Percentiles rank a stretch among this genome's conserved stretches.
Conservation (phyloP, 2,113 vertebrate species). For the Willisornis vidua region DNA sequence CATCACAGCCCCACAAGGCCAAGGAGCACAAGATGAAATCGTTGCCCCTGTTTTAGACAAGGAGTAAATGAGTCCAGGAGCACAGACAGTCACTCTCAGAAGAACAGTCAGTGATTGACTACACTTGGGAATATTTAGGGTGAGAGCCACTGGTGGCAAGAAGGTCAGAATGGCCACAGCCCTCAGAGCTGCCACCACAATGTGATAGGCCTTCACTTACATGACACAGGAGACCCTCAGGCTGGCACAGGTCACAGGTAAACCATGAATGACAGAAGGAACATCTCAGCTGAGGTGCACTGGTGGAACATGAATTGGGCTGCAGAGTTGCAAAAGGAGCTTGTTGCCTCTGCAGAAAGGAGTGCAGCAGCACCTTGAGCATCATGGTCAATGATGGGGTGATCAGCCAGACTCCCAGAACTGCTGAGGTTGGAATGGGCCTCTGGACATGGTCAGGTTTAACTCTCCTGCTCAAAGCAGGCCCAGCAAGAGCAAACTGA, state of each 20-base stretch:
- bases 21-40: neutral
- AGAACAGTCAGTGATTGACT: neutral
- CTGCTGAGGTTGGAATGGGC: neutral
- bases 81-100: neutral
- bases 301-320: neutral
- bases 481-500: neutral
- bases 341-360: neutral
- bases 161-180: neutral
- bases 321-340: neutral
- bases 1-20: neutral
- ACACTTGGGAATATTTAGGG: neutral
- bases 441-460: neutral
- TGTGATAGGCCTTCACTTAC: neutral
- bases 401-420: neutral
- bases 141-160: neutral
- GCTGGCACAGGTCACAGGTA: neutral
- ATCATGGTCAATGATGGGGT: neutral
- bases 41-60: neutral
- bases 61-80: neutral
- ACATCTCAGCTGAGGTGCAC: neutral
- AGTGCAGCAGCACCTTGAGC: neutral
- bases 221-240: neutral
- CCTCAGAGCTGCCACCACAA: neutral
- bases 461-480: neutral
- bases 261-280: neutral